These are phyloP conservation scores for Catocala nupta DNA, from an alignment of 2,888 invertebrate genomes.

Conservation along the genomic window DNA sequence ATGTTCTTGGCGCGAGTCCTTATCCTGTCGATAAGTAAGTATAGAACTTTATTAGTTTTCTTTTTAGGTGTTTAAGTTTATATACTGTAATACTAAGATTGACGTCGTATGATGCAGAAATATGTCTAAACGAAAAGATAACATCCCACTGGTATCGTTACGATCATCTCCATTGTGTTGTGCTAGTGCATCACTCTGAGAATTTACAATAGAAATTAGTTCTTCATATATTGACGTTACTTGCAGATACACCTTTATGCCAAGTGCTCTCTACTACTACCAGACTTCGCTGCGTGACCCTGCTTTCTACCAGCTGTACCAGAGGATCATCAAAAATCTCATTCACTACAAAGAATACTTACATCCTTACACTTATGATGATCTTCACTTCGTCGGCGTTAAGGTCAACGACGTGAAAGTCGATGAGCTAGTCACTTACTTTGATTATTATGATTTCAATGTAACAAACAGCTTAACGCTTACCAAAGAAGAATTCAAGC, in stretches of 20 bases:
- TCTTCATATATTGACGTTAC: background rate
- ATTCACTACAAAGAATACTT: slow-evolving; percentile 88
- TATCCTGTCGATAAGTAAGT: slow-evolving; percentile 64
- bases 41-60: background rate
- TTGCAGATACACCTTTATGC: slow-evolving; percentile 77
- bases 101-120: too few relatives aligned
- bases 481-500: slow-evolving; percentile 66
- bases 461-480: slow-evolving; percentile 84
- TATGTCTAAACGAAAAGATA: too few relatives aligned
- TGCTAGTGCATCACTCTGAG: too few relatives aligned
- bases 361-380: slow-evolving; percentile 86
- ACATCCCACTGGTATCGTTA: too few relatives aligned
- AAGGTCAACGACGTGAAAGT: slow-evolving; percentile 88
- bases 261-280: slow-evolving; percentile 88
- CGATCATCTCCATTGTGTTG: too few relatives aligned
- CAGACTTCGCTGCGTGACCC: slow-evolving; percentile 91
- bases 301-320: slow-evolving; percentile 90
- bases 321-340: slow-evolving; percentile 87
- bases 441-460: slow-evolving; percentile 89
- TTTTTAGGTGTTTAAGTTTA: background rate
- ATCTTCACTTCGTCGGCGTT: slow-evolving; percentile 87
- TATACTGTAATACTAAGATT: too few relatives aligned
- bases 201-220: background rate
- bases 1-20: slow-evolving; percentile 71
- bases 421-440: slow-evolving; percentile 89